These are phyloP conservation scores for Atethmia centrago DNA, from an alignment of 2,888 invertebrate genomes.

Conservation along the genomic window DNA sequence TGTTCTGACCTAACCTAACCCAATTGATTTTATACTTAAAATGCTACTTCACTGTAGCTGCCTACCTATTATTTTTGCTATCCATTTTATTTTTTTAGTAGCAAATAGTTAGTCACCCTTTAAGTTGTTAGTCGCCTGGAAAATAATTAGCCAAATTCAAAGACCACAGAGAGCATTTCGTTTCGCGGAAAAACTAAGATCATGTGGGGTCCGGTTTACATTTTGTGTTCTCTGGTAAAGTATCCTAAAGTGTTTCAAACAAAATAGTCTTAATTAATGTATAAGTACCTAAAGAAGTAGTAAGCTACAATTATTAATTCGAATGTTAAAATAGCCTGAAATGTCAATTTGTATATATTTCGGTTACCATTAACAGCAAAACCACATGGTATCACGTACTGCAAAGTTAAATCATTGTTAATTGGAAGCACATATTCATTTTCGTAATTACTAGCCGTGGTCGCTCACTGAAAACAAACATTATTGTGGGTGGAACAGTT, in stretches of 20 bases:
- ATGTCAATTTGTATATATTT: slow-evolving; percentile 4
- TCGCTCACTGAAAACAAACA: slow-evolving; percentile 33
- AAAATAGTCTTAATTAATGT: neutral
- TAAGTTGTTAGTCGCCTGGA: too few species aligned
- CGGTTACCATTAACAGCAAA: slow-evolving; percentile 26
- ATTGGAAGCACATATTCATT: slow-evolving; percentile 51
- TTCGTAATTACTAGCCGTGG: slow-evolving; percentile 31
- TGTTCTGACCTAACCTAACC: too few species aligned
- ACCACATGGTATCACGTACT: slow-evolving; percentile 41
- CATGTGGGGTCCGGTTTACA: slow-evolving; percentile 4
- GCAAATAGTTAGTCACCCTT: too few species aligned
- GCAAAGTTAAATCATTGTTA: slow-evolving; percentile 49
- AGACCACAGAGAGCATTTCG: neutral
- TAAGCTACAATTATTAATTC: neutral
- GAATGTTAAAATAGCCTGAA: neutral
- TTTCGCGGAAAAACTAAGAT: neutral
- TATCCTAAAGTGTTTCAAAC: neutral
- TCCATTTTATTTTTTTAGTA: too few species aligned
- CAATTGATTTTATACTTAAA: too few species aligned
- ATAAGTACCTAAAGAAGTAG: neutral
- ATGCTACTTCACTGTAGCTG: too few species aligned
- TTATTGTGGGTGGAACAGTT: slow-evolving; percentile 17
- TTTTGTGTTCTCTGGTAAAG: neutral
- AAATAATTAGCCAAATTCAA: too few species aligned
- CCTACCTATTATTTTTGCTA: too few species aligned